Base-by-base conservation (phyloP, 2,797 vertebrate genomes). In the Urosaurus nigricauda region DNA sequence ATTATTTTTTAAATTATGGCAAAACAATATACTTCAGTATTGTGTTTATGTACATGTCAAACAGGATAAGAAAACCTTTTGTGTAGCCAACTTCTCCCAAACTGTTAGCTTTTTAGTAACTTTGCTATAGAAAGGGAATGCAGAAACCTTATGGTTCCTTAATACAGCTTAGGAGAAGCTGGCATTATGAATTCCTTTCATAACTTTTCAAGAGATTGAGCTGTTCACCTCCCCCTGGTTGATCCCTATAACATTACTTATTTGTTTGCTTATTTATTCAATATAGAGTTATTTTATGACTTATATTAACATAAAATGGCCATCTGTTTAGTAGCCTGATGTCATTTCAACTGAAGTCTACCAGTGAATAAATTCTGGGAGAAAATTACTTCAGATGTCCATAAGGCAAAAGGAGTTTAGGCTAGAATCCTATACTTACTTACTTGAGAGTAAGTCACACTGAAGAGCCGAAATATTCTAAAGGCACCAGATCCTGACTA, bases 121-220 rank as follows among this genome's bases (percentile, higher is more conserved):
- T 2, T 73, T 40, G 40, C 74, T 58, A 32, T 21, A 84, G 43
- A 11, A 87, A 83, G 65, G 89, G 68, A 88, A 74, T 78, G 43
- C 65, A 85, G 81, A 86, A 80, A 92, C 88, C 68, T 82, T 70
- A 8, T 0, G 17, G 75, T 87, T 87, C 83, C 60, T 75, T 93
- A 93, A 91, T 87, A 86, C 93, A 92, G 90, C 87, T 94, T 93
- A 92, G 77, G 88, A 83, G 65, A 89, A 80, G 0, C 29, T 84
- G 83, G 91, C 29, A 79, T 93, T 93, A 81, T 2, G 17, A 68
- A 94, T 94, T 93, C 93, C n/a, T 11, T 85, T 88, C 87, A 40
- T 77, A 88, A 71, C 90, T 92, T 79, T 40, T 65, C 0, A 32
- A 87, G 90, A 47, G 88, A 70, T 32, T 93, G 85, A 73, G 14